Percentiles rank a stretch among this genome's conserved stretches.
Conservation (phyloP, 2,888 invertebrate genomes). For the Hemithea aestivaria region DNA sequence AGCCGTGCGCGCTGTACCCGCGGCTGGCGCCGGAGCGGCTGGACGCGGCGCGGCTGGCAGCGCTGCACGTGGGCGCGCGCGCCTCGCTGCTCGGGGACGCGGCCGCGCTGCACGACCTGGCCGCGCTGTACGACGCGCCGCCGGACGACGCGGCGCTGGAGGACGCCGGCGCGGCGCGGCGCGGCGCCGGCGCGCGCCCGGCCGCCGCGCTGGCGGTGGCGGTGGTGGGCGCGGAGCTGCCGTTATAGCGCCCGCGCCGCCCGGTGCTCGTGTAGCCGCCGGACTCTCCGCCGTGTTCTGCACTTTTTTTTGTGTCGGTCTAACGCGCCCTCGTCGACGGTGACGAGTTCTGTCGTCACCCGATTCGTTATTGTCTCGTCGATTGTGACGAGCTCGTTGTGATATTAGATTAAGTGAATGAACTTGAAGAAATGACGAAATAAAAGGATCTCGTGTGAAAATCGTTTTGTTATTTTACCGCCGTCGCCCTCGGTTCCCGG, state of each 20-base stretch:
- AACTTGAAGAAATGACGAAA: too few relatives aligned
- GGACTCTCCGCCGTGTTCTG: background rate
- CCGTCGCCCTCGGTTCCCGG: too few relatives aligned
- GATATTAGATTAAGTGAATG: slow-evolving; percentile 7
- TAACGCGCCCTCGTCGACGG: background rate
- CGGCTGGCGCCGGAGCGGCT: slow-evolving; percentile 18
- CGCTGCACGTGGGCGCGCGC: slow-evolving; percentile 8
- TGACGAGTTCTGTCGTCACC: background rate
- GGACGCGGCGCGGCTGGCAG: slow-evolving; percentile 31
- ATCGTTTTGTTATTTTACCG: too few relatives aligned
- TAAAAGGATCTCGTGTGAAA: too few relatives aligned
- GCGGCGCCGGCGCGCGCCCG: slow-evolving; percentile 19
- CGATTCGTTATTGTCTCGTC: too few relatives aligned
- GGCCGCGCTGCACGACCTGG: slow-evolving; percentile 22
- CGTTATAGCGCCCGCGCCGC: slow-evolving; percentile 37
- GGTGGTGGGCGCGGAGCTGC: slow-evolving; percentile 30
- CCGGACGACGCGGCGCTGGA: slow-evolving; percentile 30
- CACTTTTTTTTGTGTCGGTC: background rate
- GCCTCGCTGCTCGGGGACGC: slow-evolving; percentile 21
- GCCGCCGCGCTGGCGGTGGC: slow-evolving; percentile 35
- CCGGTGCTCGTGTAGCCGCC: slow-evolving; percentile 43
- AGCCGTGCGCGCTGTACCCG: slow-evolving; percentile 41
- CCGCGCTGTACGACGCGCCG: slow-evolving; percentile 35
- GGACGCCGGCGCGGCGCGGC: slow-evolving; percentile 8
- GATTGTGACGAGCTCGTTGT: slow-evolving; percentile 1